phyloP scores from a whole-genome alignment of 2,888 invertebrate species.

The Platycheirus albimanus region DNA sequence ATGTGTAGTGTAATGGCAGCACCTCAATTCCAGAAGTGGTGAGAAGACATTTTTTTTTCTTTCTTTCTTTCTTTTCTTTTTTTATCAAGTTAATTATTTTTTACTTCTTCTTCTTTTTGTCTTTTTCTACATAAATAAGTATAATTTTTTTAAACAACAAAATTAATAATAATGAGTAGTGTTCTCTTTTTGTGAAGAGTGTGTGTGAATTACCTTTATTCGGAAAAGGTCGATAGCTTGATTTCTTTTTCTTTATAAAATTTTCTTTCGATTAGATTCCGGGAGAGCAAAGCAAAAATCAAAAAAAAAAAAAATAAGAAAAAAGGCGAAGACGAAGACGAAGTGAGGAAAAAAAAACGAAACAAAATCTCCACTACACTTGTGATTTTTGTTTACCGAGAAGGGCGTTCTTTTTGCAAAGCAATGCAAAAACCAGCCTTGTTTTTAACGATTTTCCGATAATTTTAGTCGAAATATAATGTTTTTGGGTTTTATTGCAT shows the following conservation, averaged over 20 bases:
- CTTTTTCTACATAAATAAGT: constrained; percentile 48
- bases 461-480: constrained; percentile 7
- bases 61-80: constrained; percentile 5
- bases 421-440: constrained; percentile 62
- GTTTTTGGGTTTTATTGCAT: constrained; percentile 52
- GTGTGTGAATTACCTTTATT: constrained; percentile 64
- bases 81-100: constrained; percentile 21
- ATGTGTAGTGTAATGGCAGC: constrained; percentile 49
- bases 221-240: constrained; percentile 69
- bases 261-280: constrained; percentile 56
- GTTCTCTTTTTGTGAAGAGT: constrained; percentile 28
- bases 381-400: constrained; percentile 72
- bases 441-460: constrained; percentile 54
- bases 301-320: too few species aligned
- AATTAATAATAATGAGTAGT: constrained; percentile 6
- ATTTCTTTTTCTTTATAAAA: constrained; percentile 53
- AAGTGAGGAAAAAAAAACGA: constrained; percentile 59
- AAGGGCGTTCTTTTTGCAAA: constrained; percentile 71
- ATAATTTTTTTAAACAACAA: constrained; percentile 35
- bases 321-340: constrained; percentile 46
- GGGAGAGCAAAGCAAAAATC: constrained; percentile 55
- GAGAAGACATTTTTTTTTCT: constrained; percentile 50
- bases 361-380: constrained; percentile 57
- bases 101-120: too few species aligned
- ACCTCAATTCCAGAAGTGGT: constrained; percentile 64